These are phyloP conservation scores for Bradypus variegatus DNA, from an alignment of 2,797 vertebrate genomes.

Conservation along the genomic window DNA sequence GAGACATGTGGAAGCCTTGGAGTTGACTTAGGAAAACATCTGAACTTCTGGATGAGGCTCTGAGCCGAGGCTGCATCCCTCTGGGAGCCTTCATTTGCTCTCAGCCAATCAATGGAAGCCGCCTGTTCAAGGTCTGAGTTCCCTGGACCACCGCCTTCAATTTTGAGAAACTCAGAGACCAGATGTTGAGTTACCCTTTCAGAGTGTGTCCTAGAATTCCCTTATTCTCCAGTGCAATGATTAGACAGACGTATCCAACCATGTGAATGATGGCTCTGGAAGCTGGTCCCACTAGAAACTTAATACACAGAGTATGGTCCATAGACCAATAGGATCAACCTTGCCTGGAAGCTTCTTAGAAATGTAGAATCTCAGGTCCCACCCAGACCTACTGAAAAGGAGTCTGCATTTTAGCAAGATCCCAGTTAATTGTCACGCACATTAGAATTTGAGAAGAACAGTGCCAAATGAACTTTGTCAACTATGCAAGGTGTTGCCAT, in stretches of 20 bases:
- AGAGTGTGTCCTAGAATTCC: background rate
- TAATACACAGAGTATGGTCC: background rate
- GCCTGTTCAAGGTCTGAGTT: background rate
- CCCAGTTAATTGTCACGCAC: background rate
- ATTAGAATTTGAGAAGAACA: background rate
- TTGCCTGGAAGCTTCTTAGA: background rate
- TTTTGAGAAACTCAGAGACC: background rate
- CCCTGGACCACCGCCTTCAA: background rate
- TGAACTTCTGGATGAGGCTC: conserved; percentile 1
- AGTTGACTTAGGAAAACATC: conserved; percentile 26
- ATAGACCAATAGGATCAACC: background rate
- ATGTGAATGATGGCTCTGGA: accelerated
- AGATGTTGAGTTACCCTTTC: background rate
- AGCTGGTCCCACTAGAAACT: background rate
- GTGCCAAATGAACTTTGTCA: background rate
- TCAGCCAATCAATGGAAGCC: background rate
- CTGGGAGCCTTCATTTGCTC: background rate
- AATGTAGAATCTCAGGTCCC: background rate
- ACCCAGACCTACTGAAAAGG: background rate
- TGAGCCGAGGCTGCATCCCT: background rate
- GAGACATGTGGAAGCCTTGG: background rate
- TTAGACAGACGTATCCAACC: background rate
- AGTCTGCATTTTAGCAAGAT: background rate
- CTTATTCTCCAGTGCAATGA: background rate
- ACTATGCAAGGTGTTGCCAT: background rate